phyloP scores from a whole-genome alignment of 2,888 invertebrate genomes.

The Aethes cnicana region DNA sequence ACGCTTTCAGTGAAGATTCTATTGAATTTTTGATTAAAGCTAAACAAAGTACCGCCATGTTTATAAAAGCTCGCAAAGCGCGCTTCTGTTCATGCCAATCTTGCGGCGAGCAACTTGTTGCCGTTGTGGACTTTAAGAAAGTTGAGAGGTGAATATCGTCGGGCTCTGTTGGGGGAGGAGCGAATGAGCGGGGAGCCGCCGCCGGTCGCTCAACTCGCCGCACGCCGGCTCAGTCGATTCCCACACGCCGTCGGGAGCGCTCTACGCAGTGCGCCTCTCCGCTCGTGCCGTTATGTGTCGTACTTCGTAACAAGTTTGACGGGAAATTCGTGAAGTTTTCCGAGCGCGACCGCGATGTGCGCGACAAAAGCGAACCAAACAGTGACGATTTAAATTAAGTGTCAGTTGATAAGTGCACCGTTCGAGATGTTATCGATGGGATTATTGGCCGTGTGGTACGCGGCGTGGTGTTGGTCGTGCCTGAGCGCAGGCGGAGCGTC shows the following conservation, averaged over 20 bases:
- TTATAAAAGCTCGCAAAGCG: constrained; percentile 80
- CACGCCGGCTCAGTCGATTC: constrained; percentile 65
- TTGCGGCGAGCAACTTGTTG: constrained; percentile 80
- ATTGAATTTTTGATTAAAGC: constrained; percentile 75
- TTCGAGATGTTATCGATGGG: constrained; percentile 74
- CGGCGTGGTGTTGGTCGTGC: constrained; percentile 67
- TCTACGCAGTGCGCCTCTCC: constrained; percentile 49
- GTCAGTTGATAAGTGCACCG: constrained; percentile 75
- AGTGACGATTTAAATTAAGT: constrained; percentile 75
- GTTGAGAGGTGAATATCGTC: constrained; percentile 62
- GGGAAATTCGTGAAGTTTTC: constrained; percentile 79
- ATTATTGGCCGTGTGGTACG: constrained; percentile 70
- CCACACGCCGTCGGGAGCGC: constrained; percentile 56
- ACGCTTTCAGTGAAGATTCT: constrained; percentile 50
- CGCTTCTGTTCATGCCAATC: constrained; percentile 82
- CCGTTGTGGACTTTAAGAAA: constrained; percentile 73
- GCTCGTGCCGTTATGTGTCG: constrained; percentile 76
- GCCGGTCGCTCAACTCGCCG: constrained; percentile 73
- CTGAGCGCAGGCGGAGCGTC: constrained; percentile 68
- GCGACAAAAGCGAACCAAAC: constrained; percentile 64
- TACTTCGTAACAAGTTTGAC: constrained; percentile 81
- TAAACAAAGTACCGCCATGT: constrained; percentile 79
- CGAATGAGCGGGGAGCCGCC: constrained; percentile 66
- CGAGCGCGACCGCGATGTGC: constrained; percentile 73
- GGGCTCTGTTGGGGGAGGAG: constrained; percentile 75